These are phyloP conservation scores for Eupithecia inturbata DNA, from an alignment of 2,888 invertebrate species.

Conservation along the genomic window DNA sequence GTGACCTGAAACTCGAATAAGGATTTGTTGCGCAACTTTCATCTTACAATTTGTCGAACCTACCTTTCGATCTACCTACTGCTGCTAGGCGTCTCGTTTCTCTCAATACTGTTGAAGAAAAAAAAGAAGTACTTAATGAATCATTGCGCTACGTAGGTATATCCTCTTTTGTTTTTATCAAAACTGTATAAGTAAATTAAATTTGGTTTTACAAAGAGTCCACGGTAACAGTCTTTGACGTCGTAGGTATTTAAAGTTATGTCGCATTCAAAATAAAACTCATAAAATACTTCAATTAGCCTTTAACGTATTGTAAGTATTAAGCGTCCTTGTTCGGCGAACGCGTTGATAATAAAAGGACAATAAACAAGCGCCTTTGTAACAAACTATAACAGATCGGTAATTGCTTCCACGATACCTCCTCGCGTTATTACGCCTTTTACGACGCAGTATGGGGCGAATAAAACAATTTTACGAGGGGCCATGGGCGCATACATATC, in stretches of 20 bases:
- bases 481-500: slow-evolving; percentile 79
- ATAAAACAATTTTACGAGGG: slow-evolving; percentile 85
- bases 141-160: not conserved
- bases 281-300: slow-evolving; percentile 46
- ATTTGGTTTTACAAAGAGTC: not conserved
- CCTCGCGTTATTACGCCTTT: slow-evolving; percentile 84
- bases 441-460: slow-evolving; percentile 84
- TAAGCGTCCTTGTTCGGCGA: slow-evolving; percentile 78
- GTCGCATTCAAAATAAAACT: slow-evolving; percentile 36
- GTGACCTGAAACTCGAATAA: slow-evolving; percentile 72
- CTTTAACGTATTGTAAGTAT: slow-evolving; percentile 69
- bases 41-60: slow-evolving; percentile 61
- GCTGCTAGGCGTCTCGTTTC: slow-evolving; percentile 39
- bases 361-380: slow-evolving; percentile 84
- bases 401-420: slow-evolving; percentile 84
- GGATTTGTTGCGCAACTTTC: slow-evolving; percentile 70
- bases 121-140: not conserved
- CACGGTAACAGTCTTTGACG: not conserved
- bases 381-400: slow-evolving; percentile 85
- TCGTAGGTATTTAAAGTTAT: not conserved
- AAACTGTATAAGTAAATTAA: not conserved
- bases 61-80: slow-evolving; percentile 52
- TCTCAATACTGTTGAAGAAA: slow-evolving; percentile 41
- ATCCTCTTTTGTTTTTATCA: not conserved
- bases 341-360: slow-evolving; percentile 83